A percentile compares a stretch with the other conserved stretches of the same genome.
Conservation (phyloP, 2,888 invertebrate genomes). For the Drosophila antonietae region DNA sequence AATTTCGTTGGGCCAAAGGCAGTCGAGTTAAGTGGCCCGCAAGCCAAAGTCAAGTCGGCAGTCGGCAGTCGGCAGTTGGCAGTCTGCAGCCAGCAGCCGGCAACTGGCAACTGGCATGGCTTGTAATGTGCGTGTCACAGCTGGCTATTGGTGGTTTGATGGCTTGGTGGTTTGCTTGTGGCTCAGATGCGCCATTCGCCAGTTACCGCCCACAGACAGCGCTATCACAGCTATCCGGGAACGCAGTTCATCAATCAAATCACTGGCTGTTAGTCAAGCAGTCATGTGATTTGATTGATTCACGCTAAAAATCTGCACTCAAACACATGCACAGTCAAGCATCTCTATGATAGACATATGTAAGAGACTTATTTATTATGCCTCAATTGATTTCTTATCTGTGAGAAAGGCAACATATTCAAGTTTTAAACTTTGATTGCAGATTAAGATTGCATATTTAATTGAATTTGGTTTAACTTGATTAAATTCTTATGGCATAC, state of each 20-base stretch:
- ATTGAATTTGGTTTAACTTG: not conserved
- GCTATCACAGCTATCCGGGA: slow-evolving; percentile 44
- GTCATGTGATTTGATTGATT: slow-evolving; percentile 80
- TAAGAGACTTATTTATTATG: too few relatives aligned
- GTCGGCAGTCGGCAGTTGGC: not conserved
- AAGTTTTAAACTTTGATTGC: not conserved
- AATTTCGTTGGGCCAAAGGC: slow-evolving; percentile 49
- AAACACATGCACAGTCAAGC: slow-evolving; percentile 35
- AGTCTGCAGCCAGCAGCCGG: slow-evolving; percentile 18
- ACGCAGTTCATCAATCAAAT: slow-evolving; percentile 78
- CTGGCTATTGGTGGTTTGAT: slow-evolving; percentile 18
- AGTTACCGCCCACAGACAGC: not conserved
- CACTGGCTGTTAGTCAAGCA: slow-evolving; percentile 78
- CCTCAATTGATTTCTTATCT: not conserved
- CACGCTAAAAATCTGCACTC: slow-evolving; percentile 71
- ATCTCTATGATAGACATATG: slow-evolving; percentile 7
- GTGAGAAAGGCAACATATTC: not conserved
- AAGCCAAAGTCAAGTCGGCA: slow-evolving; percentile 30
- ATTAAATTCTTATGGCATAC: not conserved
- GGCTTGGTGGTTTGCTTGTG: slow-evolving; percentile 7
- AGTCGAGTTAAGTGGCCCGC: slow-evolving; percentile 40
- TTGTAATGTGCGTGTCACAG: slow-evolving; percentile 68
- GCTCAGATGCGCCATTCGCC: slow-evolving; percentile 9
- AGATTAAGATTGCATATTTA: not conserved
- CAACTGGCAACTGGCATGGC: slow-evolving; percentile 30